Evolutionary conservation across 2,113 vertebrate genomes (phyloP).

Genomic region (Gopherus flavomarginatus): DNA sequence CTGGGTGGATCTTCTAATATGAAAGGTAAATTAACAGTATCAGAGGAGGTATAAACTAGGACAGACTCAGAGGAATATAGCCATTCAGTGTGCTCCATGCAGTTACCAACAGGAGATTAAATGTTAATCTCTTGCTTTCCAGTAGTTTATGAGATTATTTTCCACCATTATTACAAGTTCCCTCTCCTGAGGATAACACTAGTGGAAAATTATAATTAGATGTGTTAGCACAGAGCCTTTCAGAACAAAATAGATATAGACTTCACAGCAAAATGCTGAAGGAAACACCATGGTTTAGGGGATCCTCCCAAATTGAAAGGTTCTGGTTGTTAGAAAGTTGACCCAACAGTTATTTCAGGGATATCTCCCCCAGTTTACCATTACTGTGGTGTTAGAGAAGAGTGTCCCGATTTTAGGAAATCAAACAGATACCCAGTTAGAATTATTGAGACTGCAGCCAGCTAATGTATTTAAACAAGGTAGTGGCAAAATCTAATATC

Average conservation of each 20-base stretch:
- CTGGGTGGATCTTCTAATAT: not conserved
- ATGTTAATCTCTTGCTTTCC: not conserved
- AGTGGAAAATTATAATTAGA: not conserved
- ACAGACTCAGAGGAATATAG: not conserved
- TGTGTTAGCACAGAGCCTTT: not conserved
- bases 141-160: not conserved
- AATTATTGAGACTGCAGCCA: not conserved
- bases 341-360: not conserved
- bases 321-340: not conserved
- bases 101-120: not conserved
- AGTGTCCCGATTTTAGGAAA: not conserved
- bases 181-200: not conserved
- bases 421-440: not conserved
- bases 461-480: not conserved
- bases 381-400: not conserved
- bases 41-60: not conserved
- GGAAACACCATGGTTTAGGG: not conserved
- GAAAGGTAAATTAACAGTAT: not conserved
- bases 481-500: not conserved
- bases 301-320: constrained; percentile 7
- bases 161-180: not conserved
- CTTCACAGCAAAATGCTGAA: not conserved
- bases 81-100: not conserved
- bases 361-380: not conserved
- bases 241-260: not conserved